These are phyloP conservation scores for Pollenia labialis DNA, from an alignment of 2,888 invertebrate genomes.

Conservation along the genomic window DNA sequence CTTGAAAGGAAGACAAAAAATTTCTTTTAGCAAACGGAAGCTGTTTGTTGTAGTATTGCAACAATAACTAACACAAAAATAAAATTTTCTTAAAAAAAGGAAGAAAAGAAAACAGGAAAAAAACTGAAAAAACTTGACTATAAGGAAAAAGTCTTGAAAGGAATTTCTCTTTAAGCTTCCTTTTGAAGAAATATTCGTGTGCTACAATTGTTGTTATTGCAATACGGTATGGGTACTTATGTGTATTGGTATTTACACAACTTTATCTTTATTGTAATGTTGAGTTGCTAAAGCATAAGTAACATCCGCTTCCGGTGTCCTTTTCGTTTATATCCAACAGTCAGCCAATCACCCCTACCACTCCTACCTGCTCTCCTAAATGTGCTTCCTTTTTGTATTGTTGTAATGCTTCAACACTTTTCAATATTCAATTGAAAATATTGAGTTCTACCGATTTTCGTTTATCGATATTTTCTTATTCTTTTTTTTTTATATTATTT, in stretches of 20 bases:
- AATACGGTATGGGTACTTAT: not conserved
- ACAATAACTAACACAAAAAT: slow-evolving; percentile 33
- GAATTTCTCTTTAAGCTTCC: slow-evolving; percentile 6
- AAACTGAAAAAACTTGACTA: not conserved
- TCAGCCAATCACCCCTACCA: not conserved
- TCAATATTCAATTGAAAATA: slow-evolving; percentile 27
- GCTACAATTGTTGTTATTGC: not conserved
- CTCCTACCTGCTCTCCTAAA: not conserved
- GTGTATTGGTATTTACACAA: not conserved
- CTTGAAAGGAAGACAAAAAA: slow-evolving; percentile 12
- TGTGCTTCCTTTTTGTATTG: not conserved
- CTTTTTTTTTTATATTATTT: not conserved
- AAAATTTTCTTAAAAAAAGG: not conserved
- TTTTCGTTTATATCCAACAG: slow-evolving; percentile 13
- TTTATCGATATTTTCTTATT: not conserved
- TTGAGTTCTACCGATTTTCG: slow-evolving; percentile 14
- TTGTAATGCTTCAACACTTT: slow-evolving; percentile 17
- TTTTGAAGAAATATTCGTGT: not conserved
- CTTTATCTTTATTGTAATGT: slow-evolving; percentile 27
- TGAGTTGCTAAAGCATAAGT: slow-evolving; percentile 36
- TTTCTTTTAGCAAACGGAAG: slow-evolving; percentile 23
- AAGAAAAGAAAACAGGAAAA: slow-evolving; percentile 1
- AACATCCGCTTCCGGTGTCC: slow-evolving; percentile 58
- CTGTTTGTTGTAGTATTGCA: slow-evolving; percentile 36
- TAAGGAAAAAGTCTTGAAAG: slow-evolving; percentile 1